Conservation (phyloP, 2,888 invertebrate species). For the Holacanthella duospinosa region DNA sequence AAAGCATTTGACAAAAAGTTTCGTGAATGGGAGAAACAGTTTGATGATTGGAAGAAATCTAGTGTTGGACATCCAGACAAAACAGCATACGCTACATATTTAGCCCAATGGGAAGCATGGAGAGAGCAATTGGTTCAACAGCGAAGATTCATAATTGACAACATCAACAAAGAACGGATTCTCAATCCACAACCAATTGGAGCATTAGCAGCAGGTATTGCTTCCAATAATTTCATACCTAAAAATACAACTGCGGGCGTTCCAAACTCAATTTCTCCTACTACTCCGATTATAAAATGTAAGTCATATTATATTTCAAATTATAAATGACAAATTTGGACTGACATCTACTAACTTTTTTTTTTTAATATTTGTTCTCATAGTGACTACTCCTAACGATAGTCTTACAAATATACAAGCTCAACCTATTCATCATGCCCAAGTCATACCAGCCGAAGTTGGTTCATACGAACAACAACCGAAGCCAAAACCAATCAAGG, state of each 20-base stretch:
- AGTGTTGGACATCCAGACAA: slow-evolving; percentile 32
- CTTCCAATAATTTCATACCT: not conserved
- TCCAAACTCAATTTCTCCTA: too few species aligned
- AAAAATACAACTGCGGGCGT: not conserved
- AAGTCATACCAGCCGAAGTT: not conserved
- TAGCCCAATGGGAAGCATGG: slow-evolving; percentile 30
- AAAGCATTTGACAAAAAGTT: slow-evolving; percentile 35
- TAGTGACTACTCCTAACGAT: not conserved
- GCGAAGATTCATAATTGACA: slow-evolving; percentile 30
- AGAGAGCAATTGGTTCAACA: slow-evolving; percentile 28
- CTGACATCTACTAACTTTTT: not conserved
- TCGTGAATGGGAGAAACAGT: slow-evolving; percentile 33
- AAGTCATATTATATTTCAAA: too few species aligned
- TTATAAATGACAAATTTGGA: too few species aligned
- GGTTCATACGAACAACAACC: too few species aligned
- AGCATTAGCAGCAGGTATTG: not conserved
- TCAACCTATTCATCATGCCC: not conserved
- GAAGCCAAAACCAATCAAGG: not conserved
- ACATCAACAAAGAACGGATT: slow-evolving; percentile 25
- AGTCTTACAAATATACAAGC: not conserved
- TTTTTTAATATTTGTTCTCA: not conserved
- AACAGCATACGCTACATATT: slow-evolving; percentile 22
- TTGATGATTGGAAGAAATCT: slow-evolving; percentile 31
- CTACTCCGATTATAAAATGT: too few species aligned
- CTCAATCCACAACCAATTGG: too few species aligned